A percentile compares a stretch with the other conserved stretches of the same genome.
phyloP scores from a whole-genome alignment of 2,888 invertebrate genomes.

The Lasius platythorax region DNA sequence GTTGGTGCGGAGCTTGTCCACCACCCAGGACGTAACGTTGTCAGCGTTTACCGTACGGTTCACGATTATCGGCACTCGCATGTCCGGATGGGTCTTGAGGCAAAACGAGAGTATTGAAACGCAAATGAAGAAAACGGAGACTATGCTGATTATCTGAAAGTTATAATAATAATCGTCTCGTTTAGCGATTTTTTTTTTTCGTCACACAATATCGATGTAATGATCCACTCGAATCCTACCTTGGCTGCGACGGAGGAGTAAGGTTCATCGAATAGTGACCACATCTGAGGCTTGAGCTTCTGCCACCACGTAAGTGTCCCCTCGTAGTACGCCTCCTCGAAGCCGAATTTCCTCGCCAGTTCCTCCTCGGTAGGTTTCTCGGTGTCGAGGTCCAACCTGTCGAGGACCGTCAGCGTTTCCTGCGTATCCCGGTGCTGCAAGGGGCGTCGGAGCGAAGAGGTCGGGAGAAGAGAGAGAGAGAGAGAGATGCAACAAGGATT shows the following conservation, averaged over 20 bases:
- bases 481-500: conserved; percentile 75
- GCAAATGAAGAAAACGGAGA: conserved; percentile 99
- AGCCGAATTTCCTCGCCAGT: conserved; percentile 98
- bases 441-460: conserved; percentile 59
- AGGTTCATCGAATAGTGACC: conserved; percentile 99
- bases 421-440: conserved; percentile 98
- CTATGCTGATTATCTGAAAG: conserved; percentile 97
- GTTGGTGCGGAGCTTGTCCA: conserved; percentile 97
- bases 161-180: neutral
- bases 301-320: conserved; percentile 99
- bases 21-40: conserved; percentile 92
- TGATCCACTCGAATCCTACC: conserved; percentile 87
- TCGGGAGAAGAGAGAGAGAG: conserved; percentile 46
- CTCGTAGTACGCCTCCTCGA: conserved; percentile 97
- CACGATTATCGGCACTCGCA: conserved; percentile 96
- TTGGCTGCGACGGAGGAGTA: conserved; percentile 99
- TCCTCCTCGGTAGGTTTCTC: conserved; percentile 99
- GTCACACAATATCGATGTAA: neutral
- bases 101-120: conserved; percentile 99
- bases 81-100: conserved; percentile 99
- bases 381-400: conserved; percentile 98
- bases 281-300: conserved; percentile 97
- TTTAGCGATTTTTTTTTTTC: neutral
- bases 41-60: conserved; percentile 93
- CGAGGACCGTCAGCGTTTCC: conserved; percentile 98